Evolutionary conservation across 37 sponge, comb jelly and placozoan species (phyloP), one percentile per base, ranked within the genome.

Genomic region (Oscarella lobularis): DNA sequence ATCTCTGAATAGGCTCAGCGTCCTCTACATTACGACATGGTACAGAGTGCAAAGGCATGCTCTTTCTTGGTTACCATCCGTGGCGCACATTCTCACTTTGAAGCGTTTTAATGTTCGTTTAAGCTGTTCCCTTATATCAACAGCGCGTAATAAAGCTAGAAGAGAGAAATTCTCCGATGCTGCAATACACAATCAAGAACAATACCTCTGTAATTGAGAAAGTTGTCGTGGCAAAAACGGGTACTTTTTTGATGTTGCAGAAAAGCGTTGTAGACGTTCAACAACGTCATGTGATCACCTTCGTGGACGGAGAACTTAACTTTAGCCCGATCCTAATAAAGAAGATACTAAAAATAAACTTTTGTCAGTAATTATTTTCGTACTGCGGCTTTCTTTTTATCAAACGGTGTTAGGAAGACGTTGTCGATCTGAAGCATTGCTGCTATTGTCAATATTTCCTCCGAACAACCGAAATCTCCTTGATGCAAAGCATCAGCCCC

Each of bases 201-300:
- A 66, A 20, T 67, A 89, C 90, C 86, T 76, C 84, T 85, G 39
- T 92, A 88, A 72, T 80, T 88, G 54, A 92, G 73, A 40, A 71
- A 88, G 66, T 92, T 82, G 67, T 92, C 68, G 31, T 85, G 85
- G 66, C 93, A 92, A 85, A 84, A 92, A 20, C 76, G 85, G 0
- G 93, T 73, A 31, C 71, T 85, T 67, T 89, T 88, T 33, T 83
- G 36, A 36, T 75, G 81, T 87, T 27, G 2, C n/a, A 76, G 35
- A 79, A 95, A 95, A 0, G 89, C 92, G 30, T 75, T 85, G 80
- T 90, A 95, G 40, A 91, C 87, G 81, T 95, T 95, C 38, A 95
- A 77, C 77, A 95, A 65, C 5, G 95, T 95, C 65, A 95, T 29
- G 72, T 91, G 92, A 74, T 95, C 95, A 36, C 95, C 95, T 36